These are phyloP conservation scores for Antheraea pernyi DNA, from an alignment of 1,140 invertebrate species.

Conservation along the genomic window DNA sequence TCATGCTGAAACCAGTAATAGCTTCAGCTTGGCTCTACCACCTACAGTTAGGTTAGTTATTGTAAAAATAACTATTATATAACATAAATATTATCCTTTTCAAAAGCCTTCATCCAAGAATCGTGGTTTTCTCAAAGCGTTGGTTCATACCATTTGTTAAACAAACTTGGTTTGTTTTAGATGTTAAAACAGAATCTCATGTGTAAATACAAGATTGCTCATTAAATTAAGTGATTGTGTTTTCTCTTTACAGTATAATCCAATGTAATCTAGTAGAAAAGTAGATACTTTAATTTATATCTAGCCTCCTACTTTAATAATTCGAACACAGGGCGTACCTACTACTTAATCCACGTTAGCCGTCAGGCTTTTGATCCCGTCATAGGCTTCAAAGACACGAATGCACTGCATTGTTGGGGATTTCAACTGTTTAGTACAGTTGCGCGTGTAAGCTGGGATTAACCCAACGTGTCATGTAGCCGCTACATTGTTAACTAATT, in stretches of 20 bases:
- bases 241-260: background rate
- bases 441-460: conserved; percentile 60
- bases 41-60: no score
- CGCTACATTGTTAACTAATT: conserved; percentile 49
- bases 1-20: no score
- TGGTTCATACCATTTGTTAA: no score
- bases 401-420: conserved; percentile 51
- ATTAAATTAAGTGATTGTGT: background rate
- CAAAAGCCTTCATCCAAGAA: no score
- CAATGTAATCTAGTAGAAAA: background rate
- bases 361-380: conserved; percentile 62
- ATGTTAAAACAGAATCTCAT: no score
- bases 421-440: conserved; percentile 55
- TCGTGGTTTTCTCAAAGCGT: no score
- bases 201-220: no score
- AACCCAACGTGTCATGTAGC: conserved; percentile 57
- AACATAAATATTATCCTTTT: no score
- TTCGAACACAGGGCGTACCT: background rate
- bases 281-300: background rate
- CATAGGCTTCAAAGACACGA: conserved; percentile 70
- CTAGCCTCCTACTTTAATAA: background rate
- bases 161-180: no score
- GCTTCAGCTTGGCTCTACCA: no score
- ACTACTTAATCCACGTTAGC: conserved; percentile 36
- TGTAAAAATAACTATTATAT: no score